Evolutionary conservation across 2,113 vertebrate genomes (phyloP).

Genomic region (Paradoxurus hermaphroditus): DNA sequence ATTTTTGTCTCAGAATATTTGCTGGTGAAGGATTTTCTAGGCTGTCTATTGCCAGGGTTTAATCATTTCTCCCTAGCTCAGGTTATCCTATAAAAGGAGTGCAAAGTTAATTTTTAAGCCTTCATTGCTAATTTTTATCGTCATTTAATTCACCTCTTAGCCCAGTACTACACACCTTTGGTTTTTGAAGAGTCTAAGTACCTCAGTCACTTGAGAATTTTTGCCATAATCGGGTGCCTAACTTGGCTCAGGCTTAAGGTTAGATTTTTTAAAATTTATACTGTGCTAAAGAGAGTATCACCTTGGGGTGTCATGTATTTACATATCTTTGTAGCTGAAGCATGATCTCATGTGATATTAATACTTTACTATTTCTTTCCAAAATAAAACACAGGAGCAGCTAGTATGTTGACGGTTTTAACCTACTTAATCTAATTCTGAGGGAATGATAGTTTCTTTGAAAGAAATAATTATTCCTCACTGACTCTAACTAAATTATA

Average conservation of each 20-base stretch:
- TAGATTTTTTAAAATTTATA: not conserved
- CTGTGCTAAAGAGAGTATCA: not conserved
- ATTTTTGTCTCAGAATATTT: constrained; percentile 43
- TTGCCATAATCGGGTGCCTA: not conserved
- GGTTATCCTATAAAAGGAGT: constrained; percentile 44
- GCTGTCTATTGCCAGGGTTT: constrained; percentile 14
- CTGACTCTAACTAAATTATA: not conserved
- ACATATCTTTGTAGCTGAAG: not conserved
- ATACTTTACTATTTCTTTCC: constrained; percentile 61
- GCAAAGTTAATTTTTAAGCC: constrained; percentile 45
- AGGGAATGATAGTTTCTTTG: constrained; percentile 54
- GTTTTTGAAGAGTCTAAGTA: constrained; percentile 69
- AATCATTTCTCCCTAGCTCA: not conserved
- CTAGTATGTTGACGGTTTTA: constrained; percentile 54
- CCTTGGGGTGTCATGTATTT: constrained; percentile 12
- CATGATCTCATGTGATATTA: not conserved
- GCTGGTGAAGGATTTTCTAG: constrained; percentile 2
- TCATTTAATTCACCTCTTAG: not conserved
- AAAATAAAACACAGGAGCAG: constrained; percentile 50
- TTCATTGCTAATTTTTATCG: constrained; percentile 26
- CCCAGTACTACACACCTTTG: constrained; percentile 55
- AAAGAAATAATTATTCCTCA: constrained; percentile 45
- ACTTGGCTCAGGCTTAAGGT: constrained; percentile 36
- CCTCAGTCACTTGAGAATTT: constrained; percentile 65
- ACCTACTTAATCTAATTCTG: not conserved